These are phyloP conservation scores for Xestia ashworthii DNA, from an alignment of 2,888 invertebrate species.

Conservation along the genomic window DNA sequence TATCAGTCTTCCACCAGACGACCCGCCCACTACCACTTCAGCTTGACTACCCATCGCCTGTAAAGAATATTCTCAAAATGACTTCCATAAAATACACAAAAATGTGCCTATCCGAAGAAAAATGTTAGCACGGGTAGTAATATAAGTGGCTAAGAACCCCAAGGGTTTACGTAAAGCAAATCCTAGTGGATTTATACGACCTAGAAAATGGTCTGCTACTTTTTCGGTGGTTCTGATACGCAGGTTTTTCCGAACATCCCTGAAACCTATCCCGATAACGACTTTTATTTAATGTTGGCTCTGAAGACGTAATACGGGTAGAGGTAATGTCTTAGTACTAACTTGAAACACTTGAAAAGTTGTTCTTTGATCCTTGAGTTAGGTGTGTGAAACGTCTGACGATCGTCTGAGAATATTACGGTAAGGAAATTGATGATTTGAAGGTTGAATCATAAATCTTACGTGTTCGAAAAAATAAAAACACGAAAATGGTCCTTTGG, in stretches of 20 bases:
- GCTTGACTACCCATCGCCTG: conserved; percentile 27
- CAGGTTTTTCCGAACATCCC: conserved; percentile 42
- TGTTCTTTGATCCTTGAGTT: not conserved
- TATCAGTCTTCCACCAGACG: conserved; percentile 49
- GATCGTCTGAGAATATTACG: conserved; percentile 11
- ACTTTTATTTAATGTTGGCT: conserved; percentile 51
- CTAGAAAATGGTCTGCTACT: conserved; percentile 37
- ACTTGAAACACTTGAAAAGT: conserved; percentile 16
- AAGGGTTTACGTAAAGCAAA: conserved; percentile 54
- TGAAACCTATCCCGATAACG: conserved; percentile 53
- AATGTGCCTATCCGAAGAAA: conserved; percentile 2
- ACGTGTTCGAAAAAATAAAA: not conserved
- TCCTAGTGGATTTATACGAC: conserved; percentile 64
- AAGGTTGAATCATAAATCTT: conserved; percentile 2
- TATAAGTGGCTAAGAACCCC: conserved; percentile 41
- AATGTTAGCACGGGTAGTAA: conserved; percentile 34
- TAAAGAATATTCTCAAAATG: not conserved
- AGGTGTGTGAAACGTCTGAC: conserved; percentile 11
- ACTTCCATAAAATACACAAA: conserved; percentile 11
- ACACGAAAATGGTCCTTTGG: conserved; percentile 3
- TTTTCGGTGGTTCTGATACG: conserved; percentile 28
- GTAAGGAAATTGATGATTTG: conserved; percentile 6
- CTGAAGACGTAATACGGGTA: conserved; percentile 25
- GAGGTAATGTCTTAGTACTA: conserved; percentile 16
- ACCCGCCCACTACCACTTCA: conserved; percentile 47